These are phyloP conservation scores for Lamellibrachia luymesi DNA, from an alignment of 1,140 invertebrate species.

Conservation along the genomic window DNA sequence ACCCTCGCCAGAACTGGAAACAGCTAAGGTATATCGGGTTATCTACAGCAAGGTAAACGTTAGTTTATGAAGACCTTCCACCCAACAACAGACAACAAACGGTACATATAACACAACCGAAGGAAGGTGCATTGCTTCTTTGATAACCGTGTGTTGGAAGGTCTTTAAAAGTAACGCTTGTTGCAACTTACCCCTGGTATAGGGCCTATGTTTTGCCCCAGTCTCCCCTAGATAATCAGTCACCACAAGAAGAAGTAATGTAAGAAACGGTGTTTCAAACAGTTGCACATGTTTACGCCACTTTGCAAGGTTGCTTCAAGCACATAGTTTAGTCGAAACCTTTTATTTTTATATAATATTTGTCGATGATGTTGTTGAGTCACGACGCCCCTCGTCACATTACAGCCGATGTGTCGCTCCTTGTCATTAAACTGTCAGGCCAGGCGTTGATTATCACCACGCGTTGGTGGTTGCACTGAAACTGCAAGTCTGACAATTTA, in stretches of 20 bases:
- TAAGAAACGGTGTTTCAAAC: too few relatives aligned
- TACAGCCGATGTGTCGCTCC: neutral
- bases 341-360: too few relatives aligned
- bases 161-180: neutral
- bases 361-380: neutral
- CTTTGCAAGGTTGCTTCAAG: too few relatives aligned
- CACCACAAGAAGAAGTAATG: too few relatives aligned
- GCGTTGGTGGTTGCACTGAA: too few relatives aligned
- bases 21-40: too few relatives aligned
- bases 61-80: neutral
- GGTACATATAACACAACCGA: neutral
- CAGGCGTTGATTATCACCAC: neutral
- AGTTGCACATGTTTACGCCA: too few relatives aligned
- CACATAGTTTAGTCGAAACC: too few relatives aligned
- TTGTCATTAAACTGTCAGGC: slow-evolving; percentile 4
- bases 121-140: neutral
- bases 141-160: neutral
- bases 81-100: too few relatives aligned
- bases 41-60: neutral
- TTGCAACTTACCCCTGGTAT: neutral
- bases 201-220: neutral
- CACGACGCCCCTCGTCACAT: neutral
- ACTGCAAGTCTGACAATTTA: too few relatives aligned
- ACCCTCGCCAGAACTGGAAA: too few relatives aligned
- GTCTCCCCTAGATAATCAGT: neutral